phyloP scores from a whole-genome alignment of 2,797 vertebrate species.

The Oreochromis mossambicus region DNA sequence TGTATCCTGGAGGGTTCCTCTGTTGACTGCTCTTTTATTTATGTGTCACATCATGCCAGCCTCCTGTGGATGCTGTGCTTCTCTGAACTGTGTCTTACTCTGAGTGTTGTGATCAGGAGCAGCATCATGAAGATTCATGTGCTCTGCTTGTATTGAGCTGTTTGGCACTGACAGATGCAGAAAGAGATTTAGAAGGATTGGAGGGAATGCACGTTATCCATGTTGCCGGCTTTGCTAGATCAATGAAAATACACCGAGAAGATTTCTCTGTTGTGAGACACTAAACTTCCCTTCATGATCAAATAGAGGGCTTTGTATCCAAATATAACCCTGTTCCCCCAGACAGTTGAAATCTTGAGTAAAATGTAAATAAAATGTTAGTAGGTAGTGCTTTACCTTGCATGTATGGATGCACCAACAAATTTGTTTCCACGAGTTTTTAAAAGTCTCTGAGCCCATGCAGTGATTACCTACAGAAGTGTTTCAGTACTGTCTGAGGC shows the following conservation, averaged over 20 bases:
- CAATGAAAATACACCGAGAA: background rate
- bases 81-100: slow-evolving; percentile 6
- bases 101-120: slow-evolving; percentile 18
- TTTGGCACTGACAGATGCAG: slow-evolving; percentile 29
- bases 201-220: slow-evolving; percentile 7
- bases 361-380: background rate
- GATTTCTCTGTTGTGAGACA: background rate
- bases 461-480: background rate
- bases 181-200: slow-evolving; percentile 40
- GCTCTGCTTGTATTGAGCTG: slow-evolving; percentile 15
- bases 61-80: slow-evolving; percentile 9
- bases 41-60: slow-evolving; percentile 9
- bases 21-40: slow-evolving; percentile 25
- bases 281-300: background rate
- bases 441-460: background rate
- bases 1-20: background rate
- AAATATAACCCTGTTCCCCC: background rate
- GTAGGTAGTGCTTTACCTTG: background rate
- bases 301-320: background rate
- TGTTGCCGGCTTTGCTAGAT: slow-evolving; percentile 28
- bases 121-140: slow-evolving; percentile 12
- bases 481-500: background rate
- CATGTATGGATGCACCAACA: background rate
- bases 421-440: background rate
- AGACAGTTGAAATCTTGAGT: background rate